Base-by-base conservation (phyloP, 2,888 invertebrate species). In the Polia nebulosa region DNA sequence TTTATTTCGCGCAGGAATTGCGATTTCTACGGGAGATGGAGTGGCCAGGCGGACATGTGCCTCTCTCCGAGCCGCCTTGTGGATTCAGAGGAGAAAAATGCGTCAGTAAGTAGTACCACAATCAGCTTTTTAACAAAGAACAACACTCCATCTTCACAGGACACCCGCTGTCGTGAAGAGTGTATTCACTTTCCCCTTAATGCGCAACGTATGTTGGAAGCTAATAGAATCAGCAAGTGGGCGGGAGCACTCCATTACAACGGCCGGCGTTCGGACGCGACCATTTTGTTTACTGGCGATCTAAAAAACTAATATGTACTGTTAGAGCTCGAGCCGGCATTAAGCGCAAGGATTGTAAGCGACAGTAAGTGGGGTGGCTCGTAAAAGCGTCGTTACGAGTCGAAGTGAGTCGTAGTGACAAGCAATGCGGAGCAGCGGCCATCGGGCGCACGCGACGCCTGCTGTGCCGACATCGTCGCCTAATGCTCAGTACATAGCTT, bases 21-120 rank as follows among this genome's bases (percentile, higher is more conserved):
- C 96, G 97, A 83, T 95, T 98, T 88, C 96, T 96, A 52, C 96
- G 96, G 39, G 93, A 96, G 52, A 97, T 99, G 82, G 96, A 97
- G 76, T 99, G 99, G 99, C 96, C 98, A 29, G 96, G 97, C 15
- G 97, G 97, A 11, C 95, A 96, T 53, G 97, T 97, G 45, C 99
- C 99, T 0, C 96, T 97, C 20, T 98, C 98, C 3, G 98, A 98
- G 85, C 99, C 99, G 1, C 96, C 96, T 32, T 99, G 99, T 91
- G 99, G 99, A n/a, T 99, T 98, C 91, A 96, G 97, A 41, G 98
- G 98, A 62, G 98, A 99, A 94, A 98, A 98, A 90, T 99, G 99
- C 92, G 97, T 98, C 88, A 97, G 98, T 98, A 96, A 97, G 98
- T 97, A 84, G 57, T 76, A 32, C 11, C 29, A 29, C 8, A 25